Evolutionary conservation across 2,113 vertebrate species (phyloP), one percentile per base, ranked within the genome.

Genomic region (Xenopus borealis): DNA sequence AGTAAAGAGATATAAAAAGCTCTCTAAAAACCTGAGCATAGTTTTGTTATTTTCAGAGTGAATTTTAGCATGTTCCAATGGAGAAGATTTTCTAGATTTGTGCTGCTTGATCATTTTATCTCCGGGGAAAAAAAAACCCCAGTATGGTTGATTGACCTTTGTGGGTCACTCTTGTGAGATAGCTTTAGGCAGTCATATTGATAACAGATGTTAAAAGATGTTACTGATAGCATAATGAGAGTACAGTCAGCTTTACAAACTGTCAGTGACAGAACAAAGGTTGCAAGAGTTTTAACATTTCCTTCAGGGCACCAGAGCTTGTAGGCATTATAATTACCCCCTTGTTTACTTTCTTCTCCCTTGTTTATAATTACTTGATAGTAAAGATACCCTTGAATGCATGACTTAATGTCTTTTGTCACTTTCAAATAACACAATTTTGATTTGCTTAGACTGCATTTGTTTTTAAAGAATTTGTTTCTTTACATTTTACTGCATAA

Each of bases 191-290:
- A 67, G 30, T 64, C 81, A 93, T 89, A 90, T 88, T 94, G 82
- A 82, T 92, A 92, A 74, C 85, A 92, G 79, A 84, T 93, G 81
- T 72, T 83, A 50, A 76, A 66, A 83, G 58, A 82, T 86, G 72
- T 83, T 82, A 83, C 72, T 73, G 78, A 62, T 79, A 84, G 62
- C 58, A 12, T 73, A 72, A 68, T 53, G 23, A 53, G 58, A 71
- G 64, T 78, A 82, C 82, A 69, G 53, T 75, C 72, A 69, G 23
- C 44, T 61, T 18, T 52, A 78, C 13, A 64, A 59, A 71, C 78
- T 64, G 69, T 2, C 74, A 76, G 67, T 64, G 61, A 7, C 72
- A 69, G 79, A 84, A 75, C 76, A 72, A 82, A 79, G 1, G 50
- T 78, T 69, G 64, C 79, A 62, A 45, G 64, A 76, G 69, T n/a